Conservation (phyloP, 2,797 vertebrate genomes). For the Pempheris klunzingeri region DNA sequence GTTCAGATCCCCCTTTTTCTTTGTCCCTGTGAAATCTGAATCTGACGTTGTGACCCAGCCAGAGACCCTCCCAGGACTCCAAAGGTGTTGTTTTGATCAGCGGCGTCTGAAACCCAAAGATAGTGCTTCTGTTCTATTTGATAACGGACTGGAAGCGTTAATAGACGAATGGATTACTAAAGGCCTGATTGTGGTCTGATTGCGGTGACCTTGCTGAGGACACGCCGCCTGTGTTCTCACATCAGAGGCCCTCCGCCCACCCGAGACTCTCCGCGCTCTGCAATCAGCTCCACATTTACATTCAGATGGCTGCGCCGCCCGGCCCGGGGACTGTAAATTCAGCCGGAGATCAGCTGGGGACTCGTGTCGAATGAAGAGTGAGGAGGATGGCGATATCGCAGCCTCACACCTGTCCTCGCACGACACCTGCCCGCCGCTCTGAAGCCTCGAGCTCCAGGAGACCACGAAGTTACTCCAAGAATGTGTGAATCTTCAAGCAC, state of each 20-base stretch:
- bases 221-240: slow-evolving; percentile 1
- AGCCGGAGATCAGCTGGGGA: slow-evolving; percentile 48
- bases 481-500: slow-evolving; percentile 4
- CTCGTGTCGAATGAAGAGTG: slow-evolving; percentile 1
- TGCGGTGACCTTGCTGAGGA: slow-evolving; percentile 30
- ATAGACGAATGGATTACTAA: no score
- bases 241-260: slow-evolving; percentile 17
- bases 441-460: background rate
- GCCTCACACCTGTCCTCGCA: slow-evolving; percentile 52
- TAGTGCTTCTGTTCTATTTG: no score
- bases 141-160: no score
- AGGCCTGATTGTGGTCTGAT: background rate
- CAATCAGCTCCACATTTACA: slow-evolving; percentile 59
- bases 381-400: background rate
- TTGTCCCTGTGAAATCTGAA: no score
- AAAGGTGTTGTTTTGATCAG: no score
- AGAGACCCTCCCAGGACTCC: no score
- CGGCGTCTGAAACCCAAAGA: no score
- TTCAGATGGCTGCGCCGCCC: slow-evolving; percentile 34
- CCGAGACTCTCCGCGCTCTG: slow-evolving; percentile 17
- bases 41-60: no score
- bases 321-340: slow-evolving; percentile 45
- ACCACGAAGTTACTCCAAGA: background rate
- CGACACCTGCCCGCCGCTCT: slow-evolving; percentile 29
- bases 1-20: no score